phyloP scores from a whole-genome alignment of 2,888 invertebrate species.

The Drosophila recens region DNA sequence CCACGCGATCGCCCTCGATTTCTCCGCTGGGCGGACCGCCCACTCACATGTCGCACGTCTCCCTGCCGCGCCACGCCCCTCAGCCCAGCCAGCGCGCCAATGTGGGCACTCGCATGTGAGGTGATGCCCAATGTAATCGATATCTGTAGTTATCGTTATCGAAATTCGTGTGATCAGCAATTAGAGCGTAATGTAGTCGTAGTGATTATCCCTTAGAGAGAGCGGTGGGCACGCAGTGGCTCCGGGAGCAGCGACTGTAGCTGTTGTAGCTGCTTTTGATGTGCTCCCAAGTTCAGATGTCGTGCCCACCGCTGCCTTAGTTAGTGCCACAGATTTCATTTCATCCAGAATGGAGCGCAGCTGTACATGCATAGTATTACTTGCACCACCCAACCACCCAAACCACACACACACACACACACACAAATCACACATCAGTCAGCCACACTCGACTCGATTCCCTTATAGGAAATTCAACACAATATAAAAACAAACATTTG shows the following conservation, averaged over 20 bases:
- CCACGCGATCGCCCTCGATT: conserved; percentile 96
- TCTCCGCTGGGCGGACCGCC: conserved; percentile 91
- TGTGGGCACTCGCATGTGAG: conserved; percentile 83
- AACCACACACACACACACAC: conserved; percentile 30
- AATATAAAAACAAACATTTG: neutral
- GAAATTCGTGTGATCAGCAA: conserved; percentile 73
- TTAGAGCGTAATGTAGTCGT: conserved; percentile 28
- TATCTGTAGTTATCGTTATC: neutral
- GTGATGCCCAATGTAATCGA: conserved; percentile 16
- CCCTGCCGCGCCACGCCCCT: conserved; percentile 86
- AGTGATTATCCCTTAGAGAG: conserved; percentile 31
- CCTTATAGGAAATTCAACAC: neutral
- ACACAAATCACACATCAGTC: conserved; percentile 18
- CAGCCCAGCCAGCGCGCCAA: conserved; percentile 85
- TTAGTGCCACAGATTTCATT: conserved; percentile 60
- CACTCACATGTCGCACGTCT: conserved; percentile 87
- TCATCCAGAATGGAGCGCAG: conserved; percentile 46
- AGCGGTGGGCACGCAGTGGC: too few relatives aligned
- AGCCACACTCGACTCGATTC: conserved; percentile 16
- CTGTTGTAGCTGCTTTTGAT: too few relatives aligned
- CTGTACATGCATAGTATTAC: conserved; percentile 73
- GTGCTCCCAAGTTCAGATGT: too few relatives aligned
- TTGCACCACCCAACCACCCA: conserved; percentile 45
- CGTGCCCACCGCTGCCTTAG: conserved; percentile 14
- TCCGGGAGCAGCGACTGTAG: too few relatives aligned